These are phyloP conservation scores for Mnemiopsis leidyi DNA, from an alignment of 37 sponge, comb jelly and placozoan species.

Conservation along the genomic window DNA sequence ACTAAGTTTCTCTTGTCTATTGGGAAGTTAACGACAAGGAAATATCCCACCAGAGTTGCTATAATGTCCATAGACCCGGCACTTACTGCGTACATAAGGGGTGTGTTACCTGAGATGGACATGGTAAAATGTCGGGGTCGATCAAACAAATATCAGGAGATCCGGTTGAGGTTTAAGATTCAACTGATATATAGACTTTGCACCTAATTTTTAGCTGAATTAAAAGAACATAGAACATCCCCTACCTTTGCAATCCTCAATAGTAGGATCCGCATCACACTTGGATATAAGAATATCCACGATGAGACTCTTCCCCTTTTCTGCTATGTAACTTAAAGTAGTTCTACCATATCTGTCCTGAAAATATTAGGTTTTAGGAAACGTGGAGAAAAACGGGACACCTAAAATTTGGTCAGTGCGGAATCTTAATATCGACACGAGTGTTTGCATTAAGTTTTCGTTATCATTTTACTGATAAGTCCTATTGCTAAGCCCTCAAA, in stretches of 20 bases:
- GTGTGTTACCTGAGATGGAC: constrained; percentile 27
- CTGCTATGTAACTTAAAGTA: constrained; percentile 30
- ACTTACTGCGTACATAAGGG: constrained; percentile 49
- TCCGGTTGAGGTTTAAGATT: neutral
- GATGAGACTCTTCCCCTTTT: neutral
- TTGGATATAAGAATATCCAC: constrained; percentile 22
- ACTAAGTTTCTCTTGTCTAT: constrained; percentile 62
- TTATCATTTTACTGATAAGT: too few relatives aligned
- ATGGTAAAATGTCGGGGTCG: too few relatives aligned
- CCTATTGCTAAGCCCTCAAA: too few relatives aligned
- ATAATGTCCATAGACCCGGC: constrained; percentile 42
- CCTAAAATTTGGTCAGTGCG: too few relatives aligned
- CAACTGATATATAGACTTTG: neutral
- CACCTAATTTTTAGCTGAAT: neutral
- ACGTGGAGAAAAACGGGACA: too few relatives aligned
- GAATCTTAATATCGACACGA: too few relatives aligned
- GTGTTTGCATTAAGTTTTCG: too few relatives aligned
- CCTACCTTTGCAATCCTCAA: constrained; percentile 54
- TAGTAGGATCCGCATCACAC: constrained; percentile 60
- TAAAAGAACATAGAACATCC: neutral
- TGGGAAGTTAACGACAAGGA: constrained; percentile 37
- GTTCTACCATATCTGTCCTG: constrained; percentile 57
- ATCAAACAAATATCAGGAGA: too few relatives aligned
- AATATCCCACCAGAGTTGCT: constrained; percentile 37
- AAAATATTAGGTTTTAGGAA: neutral